Percentiles rank a stretch among this genome's conserved stretches.
These are phyloP conservation scores for Portevinia maculata DNA, from an alignment of 2,888 invertebrate genomes.

Conservation along the genomic window DNA sequence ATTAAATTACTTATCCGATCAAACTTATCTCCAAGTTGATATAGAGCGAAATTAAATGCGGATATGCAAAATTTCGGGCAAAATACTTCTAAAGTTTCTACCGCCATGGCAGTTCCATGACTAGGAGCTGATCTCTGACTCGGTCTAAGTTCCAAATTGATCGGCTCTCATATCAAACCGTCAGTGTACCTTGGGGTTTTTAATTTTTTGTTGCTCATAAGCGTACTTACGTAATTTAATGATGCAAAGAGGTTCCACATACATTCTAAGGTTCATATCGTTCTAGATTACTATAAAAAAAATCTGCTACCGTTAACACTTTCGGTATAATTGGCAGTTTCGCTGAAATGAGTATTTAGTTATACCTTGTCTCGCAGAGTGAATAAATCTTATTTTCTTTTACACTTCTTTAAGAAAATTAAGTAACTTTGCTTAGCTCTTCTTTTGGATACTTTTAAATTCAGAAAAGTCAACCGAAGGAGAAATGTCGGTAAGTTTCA, in stretches of 20 bases:
- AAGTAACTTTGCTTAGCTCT: neutral
- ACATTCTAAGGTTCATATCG: neutral
- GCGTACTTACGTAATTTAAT: neutral
- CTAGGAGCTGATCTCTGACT: conserved; percentile 3
- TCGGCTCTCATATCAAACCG: neutral
- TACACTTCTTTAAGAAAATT: neutral
- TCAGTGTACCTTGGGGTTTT: conserved; percentile 5
- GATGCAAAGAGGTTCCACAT: conserved; percentile 42
- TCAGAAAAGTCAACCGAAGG: neutral
- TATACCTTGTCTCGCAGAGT: conserved; percentile 45
- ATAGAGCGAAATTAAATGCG: neutral
- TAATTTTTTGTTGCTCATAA: neutral
- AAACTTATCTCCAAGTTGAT: neutral
- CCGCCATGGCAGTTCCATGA: neutral
- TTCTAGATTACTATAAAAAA: conserved; percentile 37
- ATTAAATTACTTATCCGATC: conserved; percentile 47
- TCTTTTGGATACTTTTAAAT: neutral
- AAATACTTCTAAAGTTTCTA: conserved; percentile 10
- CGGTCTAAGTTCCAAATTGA: conserved; percentile 1
- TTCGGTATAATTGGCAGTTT: conserved; percentile 25
- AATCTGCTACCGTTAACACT: conserved; percentile 47
- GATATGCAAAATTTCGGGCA: conserved; percentile 17
- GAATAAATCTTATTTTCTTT: conserved; percentile 35
- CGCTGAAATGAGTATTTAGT: conserved; percentile 41
- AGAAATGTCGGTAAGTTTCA: conserved; percentile 24